Evolutionary conservation across 2,888 invertebrate genomes (phyloP).

Genomic region (Dynastes maya): DNA sequence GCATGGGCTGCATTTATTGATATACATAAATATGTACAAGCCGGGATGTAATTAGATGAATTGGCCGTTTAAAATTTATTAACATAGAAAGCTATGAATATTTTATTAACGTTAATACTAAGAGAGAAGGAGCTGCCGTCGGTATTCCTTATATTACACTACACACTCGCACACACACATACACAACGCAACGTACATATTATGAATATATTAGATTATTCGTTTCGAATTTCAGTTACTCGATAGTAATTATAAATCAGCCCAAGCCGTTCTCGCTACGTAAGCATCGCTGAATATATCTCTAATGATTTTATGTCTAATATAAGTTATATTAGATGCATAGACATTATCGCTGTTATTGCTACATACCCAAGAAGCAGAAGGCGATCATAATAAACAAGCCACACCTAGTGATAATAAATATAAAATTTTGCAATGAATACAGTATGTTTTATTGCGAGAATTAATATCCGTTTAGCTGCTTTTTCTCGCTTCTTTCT

Average conservation of each 20-base stretch:
- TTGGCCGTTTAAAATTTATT: slow-evolving; percentile 42
- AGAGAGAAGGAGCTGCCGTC: not conserved
- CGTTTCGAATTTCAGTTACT: slow-evolving; percentile 20
- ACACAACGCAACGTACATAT: not conserved
- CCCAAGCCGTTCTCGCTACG: not conserved
- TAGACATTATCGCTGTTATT: not conserved
- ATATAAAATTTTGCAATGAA: slow-evolving; percentile 41
- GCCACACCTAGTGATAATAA: slow-evolving; percentile 33
- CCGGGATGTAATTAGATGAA: slow-evolving; percentile 45
- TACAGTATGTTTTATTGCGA: slow-evolving; percentile 3
- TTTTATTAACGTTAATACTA: slow-evolving; percentile 20
- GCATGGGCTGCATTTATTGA: slow-evolving; percentile 39
- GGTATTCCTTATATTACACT: no score
- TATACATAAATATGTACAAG: slow-evolving; percentile 30
- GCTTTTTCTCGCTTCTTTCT: not conserved
- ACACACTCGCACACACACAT: no score
- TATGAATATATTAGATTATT: slow-evolving; percentile 12
- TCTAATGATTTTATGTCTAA: slow-evolving; percentile 36
- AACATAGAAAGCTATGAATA: slow-evolving; percentile 44
- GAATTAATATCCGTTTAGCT: not conserved
- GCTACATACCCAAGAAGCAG: not conserved
- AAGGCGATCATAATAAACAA: slow-evolving; percentile 31
- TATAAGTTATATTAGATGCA: slow-evolving; percentile 14
- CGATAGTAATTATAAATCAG: slow-evolving; percentile 39
- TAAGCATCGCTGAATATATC: not conserved